These are phyloP conservation scores for Eueremaeus valkanovi DNA, from an alignment of 2,888 invertebrate species.

Conservation along the genomic window DNA sequence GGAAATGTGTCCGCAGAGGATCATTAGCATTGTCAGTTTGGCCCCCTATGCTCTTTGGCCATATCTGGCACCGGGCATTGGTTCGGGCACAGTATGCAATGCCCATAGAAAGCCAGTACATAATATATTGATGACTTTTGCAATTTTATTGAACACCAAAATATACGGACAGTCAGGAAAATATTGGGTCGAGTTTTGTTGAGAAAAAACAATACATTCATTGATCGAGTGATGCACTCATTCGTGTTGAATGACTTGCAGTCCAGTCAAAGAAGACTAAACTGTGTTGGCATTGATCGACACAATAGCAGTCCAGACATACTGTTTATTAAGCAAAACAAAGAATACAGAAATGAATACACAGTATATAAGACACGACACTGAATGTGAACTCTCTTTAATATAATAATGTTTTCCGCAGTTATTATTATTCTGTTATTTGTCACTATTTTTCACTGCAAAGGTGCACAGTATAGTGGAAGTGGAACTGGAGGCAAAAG, in stretches of 20 bases:
- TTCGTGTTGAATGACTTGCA: not conserved
- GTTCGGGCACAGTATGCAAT: not conserved
- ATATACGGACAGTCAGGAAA: not conserved
- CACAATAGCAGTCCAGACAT: too few species aligned
- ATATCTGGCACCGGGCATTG: not conserved
- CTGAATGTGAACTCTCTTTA: too few species aligned
- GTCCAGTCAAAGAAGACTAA: not conserved
- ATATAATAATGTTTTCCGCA: too few species aligned
- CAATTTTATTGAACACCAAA: not conserved
- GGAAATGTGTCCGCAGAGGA: not conserved
- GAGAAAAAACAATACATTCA: not conserved
- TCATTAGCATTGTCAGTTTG: not conserved
- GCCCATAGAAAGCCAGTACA: not conserved
- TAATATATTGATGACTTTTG: not conserved
- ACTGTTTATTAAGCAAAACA: too few species aligned
- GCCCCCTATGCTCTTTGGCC: not conserved
- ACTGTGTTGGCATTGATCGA: slow-evolving; percentile 3
- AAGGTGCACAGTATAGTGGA: too few species aligned
- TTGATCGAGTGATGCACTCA: not conserved
- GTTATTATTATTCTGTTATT: too few species aligned
- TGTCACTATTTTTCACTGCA: too few species aligned
- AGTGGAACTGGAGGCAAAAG: too few species aligned
- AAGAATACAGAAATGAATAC: too few species aligned
- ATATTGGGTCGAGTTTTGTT: not conserved
- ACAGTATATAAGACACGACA: too few species aligned